Conservation (phyloP, 2,797 vertebrate species). For the Epinephelus malabaricus region DNA sequence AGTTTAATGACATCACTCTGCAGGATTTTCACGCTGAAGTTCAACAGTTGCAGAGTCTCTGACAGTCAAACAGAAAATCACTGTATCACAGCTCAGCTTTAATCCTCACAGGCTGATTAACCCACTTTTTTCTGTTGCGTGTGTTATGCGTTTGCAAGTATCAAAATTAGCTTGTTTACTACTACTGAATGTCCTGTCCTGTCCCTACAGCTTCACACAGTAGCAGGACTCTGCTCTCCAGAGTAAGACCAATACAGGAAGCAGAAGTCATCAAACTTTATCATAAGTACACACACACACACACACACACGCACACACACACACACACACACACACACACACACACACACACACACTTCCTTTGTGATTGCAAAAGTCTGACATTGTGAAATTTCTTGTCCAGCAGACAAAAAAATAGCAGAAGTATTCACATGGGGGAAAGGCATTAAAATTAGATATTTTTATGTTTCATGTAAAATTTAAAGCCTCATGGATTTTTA, state of each 20-base stretch:
- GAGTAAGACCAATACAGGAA: not conserved
- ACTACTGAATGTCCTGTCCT: not conserved
- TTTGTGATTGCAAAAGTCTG: not conserved
- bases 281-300: no score
- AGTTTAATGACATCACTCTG: not conserved
- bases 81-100: no score
- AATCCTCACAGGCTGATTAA: no score
- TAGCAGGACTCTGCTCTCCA: not conserved
- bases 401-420: not conserved
- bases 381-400: not conserved
- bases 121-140: not conserved
- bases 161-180: not conserved
- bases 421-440: not conserved
- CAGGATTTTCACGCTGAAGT: not conserved
- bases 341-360: not conserved
- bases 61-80: no score
- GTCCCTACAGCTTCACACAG: not conserved
- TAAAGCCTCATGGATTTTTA: no score
- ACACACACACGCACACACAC: no score
- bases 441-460: not conserved
- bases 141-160: not conserved
- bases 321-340: no score
- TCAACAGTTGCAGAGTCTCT: not conserved
- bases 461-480: not conserved
- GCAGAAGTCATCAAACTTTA: conserved; percentile 21